Evolutionary conservation across 2,113 vertebrate species (phyloP), one percentile per base, ranked within the genome.

Genomic region (Erpornis zantholeuca): DNA sequence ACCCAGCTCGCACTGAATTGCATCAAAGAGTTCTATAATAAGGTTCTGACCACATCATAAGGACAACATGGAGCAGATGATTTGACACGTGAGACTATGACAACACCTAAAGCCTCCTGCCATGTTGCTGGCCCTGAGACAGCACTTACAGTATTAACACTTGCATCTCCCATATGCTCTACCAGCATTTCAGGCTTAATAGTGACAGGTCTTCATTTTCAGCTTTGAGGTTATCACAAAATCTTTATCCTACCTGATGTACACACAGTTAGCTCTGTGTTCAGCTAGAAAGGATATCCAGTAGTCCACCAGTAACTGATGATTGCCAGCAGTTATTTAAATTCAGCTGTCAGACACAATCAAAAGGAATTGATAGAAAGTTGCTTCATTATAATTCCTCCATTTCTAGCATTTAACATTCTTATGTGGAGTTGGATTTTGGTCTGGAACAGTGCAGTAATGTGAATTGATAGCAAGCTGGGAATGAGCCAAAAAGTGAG

Each of bases 391-490:
- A 47, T 53, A 88, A 76, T 90, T 54, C 40, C n/a, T 31, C 27
- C 7, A 59, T 49, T 95, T 77, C 52, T 71, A 78, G 36, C 12
- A 78, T 91, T 92, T 89, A 83, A 60, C 23, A 59, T 93, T 96
- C 71, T 92, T 92, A 69, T n/a, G 33, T 66, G 64, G 85, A 78
- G 44, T 33, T 90, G 56, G 47, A 83, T 90, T 96, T 95, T 94
- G 64, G 71, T 94, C 85, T 93, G 92, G 79, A 96, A 50, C 38
- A 59, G 64, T 45, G 22, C 35, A 75, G 38, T 80, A 76, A 94
- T 87, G 29, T 81, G 82, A 94, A 44, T 36, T 90, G 93, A 96
- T 88, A 92, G 87, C 79, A 92, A 80, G 13, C 52, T 96, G 85
- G 79, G 40, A 64, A 20, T 13, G 27, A 96, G 87, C 93, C 95